Conservation (phyloP, 2,113 vertebrate genomes). For the Tapirus terrestris region DNA sequence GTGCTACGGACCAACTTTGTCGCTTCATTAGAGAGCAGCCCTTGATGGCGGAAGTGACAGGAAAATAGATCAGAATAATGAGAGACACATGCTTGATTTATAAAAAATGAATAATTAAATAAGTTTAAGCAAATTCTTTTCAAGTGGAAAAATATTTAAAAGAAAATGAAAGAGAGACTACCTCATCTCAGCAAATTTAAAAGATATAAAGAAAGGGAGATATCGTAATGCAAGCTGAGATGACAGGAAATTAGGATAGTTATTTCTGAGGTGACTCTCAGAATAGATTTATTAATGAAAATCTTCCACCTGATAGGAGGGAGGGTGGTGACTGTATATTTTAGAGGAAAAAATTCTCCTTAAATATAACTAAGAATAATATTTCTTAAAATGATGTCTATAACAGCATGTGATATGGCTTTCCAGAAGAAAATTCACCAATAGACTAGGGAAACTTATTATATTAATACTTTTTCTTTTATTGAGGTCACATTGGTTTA, state of each 20-base stretch:
- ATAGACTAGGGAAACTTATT: neutral
- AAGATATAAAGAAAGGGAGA: neutral
- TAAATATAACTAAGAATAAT: constrained; percentile 42
- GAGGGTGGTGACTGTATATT: neutral
- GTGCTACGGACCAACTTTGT: neutral
- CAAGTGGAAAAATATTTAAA: neutral
- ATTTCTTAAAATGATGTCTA: constrained; percentile 35
- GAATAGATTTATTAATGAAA: constrained; percentile 31
- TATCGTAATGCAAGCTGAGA: neutral
- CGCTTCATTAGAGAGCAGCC: neutral
- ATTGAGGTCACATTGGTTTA: too few species aligned
- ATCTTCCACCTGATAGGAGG: neutral
- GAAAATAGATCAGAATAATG: neutral
- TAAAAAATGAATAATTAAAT: neutral
- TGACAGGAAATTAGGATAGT: constrained; percentile 13
- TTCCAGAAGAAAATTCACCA: constrained; percentile 21
- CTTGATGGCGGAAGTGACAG: neutral
- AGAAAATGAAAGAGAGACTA: neutral
- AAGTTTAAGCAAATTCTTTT: neutral
- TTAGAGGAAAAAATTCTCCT: neutral
- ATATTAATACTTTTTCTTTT: neutral
- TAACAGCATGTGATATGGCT: neutral
- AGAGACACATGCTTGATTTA: neutral
- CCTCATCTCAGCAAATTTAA: neutral
- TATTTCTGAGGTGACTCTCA: constrained; percentile 20